Base-by-base conservation (phyloP, 2,113 vertebrate species). In the Gopherus flavomarginatus region DNA sequence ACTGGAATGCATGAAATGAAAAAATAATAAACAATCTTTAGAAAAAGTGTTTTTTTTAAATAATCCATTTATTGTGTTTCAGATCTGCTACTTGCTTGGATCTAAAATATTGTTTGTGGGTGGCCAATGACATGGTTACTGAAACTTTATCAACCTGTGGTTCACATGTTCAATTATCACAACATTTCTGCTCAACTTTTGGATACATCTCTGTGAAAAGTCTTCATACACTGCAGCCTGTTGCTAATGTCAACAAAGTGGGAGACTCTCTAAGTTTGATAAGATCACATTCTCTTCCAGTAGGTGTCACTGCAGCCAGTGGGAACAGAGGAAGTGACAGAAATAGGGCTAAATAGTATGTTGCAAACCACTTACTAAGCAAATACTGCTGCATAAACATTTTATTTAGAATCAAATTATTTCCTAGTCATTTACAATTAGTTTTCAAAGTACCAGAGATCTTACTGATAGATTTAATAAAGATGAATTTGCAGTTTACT, bases 381-480 rank as follows among this genome's bases (percentile, higher is more conserved):
- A 54, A 27, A 8, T 29, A 59, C 4, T 4, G 35, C 62, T 92
- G 42, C n/a, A 62, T 69, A 31, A 87, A 47, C 5, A 35, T 80
- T 50, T 72, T 59, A 38, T 47, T 69, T 49, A 72, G 54, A n/a
- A 50, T 78, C 24, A 14, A 65, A 19, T 83, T 83, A 59, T 57
- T 44, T 44, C 42, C 54, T 83, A 47, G 38, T 29, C 24, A 47
- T 83, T 27, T 57, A 31, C 31, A 44, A 44, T 9, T 59, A 57
- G 81, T 94, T 94, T 87, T 47, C 10, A 26, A 94, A 90, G 22
- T 78, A 82, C 79, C 26, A 90, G 59, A 53, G 2, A 5, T 82
- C 44, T 11, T 69, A 81, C 12, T 3, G 10, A 8, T 72, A 5
- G 29, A 17, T 81, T 92, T 88, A 83, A 91, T 85, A 85, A 1